phyloP scores from a whole-genome alignment of 2,113 vertebrate species.

The Vulpes ferrilata region DNA sequence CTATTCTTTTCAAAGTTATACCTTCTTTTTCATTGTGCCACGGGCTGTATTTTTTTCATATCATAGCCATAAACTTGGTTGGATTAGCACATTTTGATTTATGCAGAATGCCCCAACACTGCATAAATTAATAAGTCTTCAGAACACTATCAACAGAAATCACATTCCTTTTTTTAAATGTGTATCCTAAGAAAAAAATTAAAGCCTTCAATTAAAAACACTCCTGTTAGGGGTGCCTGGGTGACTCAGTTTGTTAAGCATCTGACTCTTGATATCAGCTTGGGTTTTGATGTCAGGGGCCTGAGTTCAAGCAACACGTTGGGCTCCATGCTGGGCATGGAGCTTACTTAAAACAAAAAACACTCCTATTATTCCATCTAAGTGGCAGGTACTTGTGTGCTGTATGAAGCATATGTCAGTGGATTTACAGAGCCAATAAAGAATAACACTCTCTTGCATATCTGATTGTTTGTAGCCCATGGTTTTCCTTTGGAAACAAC shows the following conservation, averaged over 20 bases:
- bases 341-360: not conserved
- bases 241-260: not conserved
- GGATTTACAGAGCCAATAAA: not conserved
- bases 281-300: not conserved
- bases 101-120: not conserved
- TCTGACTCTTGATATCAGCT: not conserved
- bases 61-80: not conserved
- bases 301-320: not conserved
- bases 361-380: not conserved
- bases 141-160: not conserved
- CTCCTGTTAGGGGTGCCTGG: not conserved
- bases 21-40: not conserved
- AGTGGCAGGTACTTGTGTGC: not conserved
- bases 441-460: not conserved
- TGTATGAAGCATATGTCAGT: not conserved
- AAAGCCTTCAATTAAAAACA: not conserved
- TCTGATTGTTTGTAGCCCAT: not conserved
- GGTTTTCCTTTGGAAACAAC: conserved; percentile 47
- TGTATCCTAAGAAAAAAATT: not conserved
- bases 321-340: not conserved
- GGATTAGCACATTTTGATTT: not conserved
- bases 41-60: not conserved
- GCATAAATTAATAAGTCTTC: not conserved
- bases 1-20: not conserved
- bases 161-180: not conserved